phyloP scores from a whole-genome alignment of 2,888 invertebrate genomes.

The Adelphocoris suturalis region DNA sequence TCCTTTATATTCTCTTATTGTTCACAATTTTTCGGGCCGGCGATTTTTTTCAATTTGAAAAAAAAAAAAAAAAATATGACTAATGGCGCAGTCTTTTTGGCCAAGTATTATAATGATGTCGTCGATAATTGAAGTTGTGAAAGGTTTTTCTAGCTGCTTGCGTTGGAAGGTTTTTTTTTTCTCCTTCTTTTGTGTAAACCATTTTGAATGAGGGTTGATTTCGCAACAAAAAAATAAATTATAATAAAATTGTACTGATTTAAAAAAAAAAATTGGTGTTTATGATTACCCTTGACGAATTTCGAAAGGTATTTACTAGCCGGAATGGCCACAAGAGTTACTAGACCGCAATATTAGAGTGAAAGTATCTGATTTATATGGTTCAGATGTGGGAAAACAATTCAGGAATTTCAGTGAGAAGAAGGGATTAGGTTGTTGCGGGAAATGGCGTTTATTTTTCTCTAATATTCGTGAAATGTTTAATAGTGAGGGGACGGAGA shows the following conservation, averaged over 20 bases:
- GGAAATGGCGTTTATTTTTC: no score
- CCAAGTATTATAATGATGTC: constrained; percentile 44
- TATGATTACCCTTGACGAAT: no score
- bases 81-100: neutral
- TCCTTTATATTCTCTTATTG: neutral
- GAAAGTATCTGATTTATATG: no score
- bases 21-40: constrained; percentile 13
- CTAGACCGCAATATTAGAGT: no score
- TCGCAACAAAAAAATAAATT: constrained; percentile 46
- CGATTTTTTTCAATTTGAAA: constrained; percentile 5
- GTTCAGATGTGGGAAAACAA: no score
- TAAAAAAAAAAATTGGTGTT: neutral
- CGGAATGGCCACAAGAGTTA: no score
- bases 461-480: no score
- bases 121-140: neutral
- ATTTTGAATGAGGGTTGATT: constrained; percentile 43
- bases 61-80: neutral
- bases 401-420: no score
- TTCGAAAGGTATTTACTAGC: no score
- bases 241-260: constrained; percentile 63
- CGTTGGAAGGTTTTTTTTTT: neutral
- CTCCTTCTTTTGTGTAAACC: neutral
- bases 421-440: no score
- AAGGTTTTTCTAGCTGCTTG: neutral
- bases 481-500: no score